Evolutionary conservation across 2,797 vertebrate species (phyloP).

Genomic region (Paratrypauchen microcephalus): DNA sequence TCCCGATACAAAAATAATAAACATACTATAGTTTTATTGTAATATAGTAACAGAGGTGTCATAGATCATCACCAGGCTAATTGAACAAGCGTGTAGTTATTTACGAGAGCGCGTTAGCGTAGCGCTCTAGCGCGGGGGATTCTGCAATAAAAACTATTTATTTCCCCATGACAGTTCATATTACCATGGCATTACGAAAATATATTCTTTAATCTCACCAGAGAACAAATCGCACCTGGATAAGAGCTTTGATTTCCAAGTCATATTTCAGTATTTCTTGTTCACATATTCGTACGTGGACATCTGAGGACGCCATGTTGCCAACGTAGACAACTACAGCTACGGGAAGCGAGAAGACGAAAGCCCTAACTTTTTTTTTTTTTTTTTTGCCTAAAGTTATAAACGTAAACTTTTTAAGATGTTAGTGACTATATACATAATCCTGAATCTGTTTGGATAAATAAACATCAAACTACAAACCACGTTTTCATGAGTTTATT

Average conservation of each 20-base stretch:
- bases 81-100: neutral
- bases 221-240: conserved; percentile 82
- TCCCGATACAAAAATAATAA: too few species aligned
- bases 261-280: conserved; percentile 95
- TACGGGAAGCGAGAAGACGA: conserved; percentile 64
- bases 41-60: too few species aligned
- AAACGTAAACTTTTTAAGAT: neutral
- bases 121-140: neutral
- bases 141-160: neutral
- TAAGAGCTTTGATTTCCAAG: conserved; percentile 92
- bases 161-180: neutral
- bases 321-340: conserved; percentile 33
- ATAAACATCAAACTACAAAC: neutral
- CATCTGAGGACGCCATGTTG: conserved; percentile 83
- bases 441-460: too few species aligned
- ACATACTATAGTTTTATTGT: too few species aligned
- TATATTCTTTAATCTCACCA: conserved; percentile 11
- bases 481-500: conserved; percentile 29
- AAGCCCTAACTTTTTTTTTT: neutral
- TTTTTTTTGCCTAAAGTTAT: neutral
- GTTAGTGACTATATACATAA: neutral
- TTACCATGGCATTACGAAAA: rapidly evolving
- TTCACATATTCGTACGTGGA: conserved; percentile 88
- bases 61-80: neutral
- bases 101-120: neutral